These are phyloP conservation scores for Nomada lathburiana DNA, from an alignment of 2,888 invertebrate species.

Conservation along the genomic window DNA sequence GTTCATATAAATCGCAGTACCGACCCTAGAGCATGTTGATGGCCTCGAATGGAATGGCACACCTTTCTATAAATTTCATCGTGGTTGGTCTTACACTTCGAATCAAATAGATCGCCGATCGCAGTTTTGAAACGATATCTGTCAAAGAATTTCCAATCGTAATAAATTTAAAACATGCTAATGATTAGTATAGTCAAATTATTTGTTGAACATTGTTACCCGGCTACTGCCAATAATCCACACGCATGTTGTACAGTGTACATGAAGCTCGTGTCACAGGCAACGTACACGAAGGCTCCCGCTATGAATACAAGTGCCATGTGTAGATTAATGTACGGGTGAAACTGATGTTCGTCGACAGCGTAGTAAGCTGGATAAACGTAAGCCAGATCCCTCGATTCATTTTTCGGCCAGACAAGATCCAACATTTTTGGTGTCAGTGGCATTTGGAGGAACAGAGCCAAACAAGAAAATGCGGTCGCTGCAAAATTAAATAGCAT, in stretches of 20 bases:
- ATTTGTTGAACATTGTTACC: constrained; percentile 5
- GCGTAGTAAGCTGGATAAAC: constrained; percentile 15
- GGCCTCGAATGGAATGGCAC: not conserved
- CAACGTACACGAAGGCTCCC: not conserved
- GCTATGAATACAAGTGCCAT: not conserved
- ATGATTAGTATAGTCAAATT: too few species aligned
- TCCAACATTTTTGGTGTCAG: constrained; percentile 3
- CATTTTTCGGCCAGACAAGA: constrained; percentile 10
- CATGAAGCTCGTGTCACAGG: constrained; percentile 21
- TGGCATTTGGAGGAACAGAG: not conserved
- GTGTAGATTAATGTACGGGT: not conserved
- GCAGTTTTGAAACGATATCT: constrained; percentile 21
- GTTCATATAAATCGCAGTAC: too few species aligned
- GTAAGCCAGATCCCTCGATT: not conserved
- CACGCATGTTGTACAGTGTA: constrained; percentile 28
- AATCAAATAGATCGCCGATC: not conserved
- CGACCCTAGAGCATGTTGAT: not conserved
- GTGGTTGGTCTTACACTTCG: too few species aligned
- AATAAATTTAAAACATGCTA: too few species aligned
- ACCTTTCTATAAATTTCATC: not conserved
- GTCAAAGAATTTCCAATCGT: not conserved
- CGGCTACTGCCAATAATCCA: constrained; percentile 4
- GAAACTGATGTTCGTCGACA: not conserved
- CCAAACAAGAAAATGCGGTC: not conserved
- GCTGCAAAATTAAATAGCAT: not conserved